A percentile compares a stretch with the other conserved stretches of the same genome.
These are phyloP conservation scores for Globicephala melas DNA, from an alignment of 2,113 vertebrate species.

Conservation along the genomic window DNA sequence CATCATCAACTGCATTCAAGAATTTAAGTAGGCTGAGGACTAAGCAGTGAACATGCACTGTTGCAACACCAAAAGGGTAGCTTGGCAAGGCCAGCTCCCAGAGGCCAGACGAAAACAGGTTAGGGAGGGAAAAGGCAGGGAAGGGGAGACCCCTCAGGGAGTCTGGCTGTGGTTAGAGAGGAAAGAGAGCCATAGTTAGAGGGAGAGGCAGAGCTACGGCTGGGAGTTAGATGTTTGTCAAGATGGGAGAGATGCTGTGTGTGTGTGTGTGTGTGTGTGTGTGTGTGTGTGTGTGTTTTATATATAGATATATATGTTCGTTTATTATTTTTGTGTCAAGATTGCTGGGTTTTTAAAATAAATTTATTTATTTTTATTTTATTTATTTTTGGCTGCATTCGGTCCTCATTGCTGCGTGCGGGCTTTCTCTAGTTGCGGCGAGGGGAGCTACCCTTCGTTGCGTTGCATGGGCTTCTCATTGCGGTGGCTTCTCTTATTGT, in stretches of 20 bases:
- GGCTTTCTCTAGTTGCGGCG: no score
- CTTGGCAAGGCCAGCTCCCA: slow-evolving; percentile 31
- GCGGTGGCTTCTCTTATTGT: no score
- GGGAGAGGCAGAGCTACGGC: not conserved
- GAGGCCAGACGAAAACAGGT: not conserved
- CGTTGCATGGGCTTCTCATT: no score
- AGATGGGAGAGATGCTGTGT: not conserved
- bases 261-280: no score
- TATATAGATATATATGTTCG: no score
- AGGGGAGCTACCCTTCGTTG: no score
- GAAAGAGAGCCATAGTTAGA: slow-evolving; percentile 18
- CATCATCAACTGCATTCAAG: not conserved
- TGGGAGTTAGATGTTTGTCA: not conserved
- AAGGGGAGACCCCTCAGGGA: slow-evolving; percentile 13
- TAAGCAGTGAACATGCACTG: not conserved
- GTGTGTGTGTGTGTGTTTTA: no score
- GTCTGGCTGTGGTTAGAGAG: slow-evolving; percentile 39
- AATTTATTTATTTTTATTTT: no score
- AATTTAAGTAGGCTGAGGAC: not conserved
- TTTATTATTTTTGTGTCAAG: no score
- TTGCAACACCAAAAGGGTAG: not conserved
- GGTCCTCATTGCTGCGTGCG: no score
- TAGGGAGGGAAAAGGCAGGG: slow-evolving; percentile 23
- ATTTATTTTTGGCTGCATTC: no score
- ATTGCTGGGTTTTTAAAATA: no score